These are phyloP conservation scores for Calidris pygmaea DNA, from an alignment of 2,113 vertebrate species.

Conservation along the genomic window DNA sequence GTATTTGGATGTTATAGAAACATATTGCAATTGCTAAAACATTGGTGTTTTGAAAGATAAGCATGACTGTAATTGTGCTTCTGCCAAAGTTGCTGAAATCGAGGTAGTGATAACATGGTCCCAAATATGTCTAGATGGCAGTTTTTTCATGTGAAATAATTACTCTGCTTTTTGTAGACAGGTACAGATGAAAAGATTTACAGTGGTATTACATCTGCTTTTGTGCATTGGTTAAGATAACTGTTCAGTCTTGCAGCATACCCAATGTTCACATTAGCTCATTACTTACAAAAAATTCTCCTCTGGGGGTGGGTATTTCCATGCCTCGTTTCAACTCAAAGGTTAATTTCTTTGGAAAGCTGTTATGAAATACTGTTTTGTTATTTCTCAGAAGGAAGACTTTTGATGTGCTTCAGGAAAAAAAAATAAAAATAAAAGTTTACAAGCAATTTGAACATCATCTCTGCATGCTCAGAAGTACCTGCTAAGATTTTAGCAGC, in stretches of 20 bases:
- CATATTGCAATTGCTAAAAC: background rate
- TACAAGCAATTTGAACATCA: background rate
- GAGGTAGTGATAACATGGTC: background rate
- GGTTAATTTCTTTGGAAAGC: constrained; percentile 47
- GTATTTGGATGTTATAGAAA: background rate
- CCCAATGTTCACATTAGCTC: background rate
- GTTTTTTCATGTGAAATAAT: background rate
- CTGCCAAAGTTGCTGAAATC: background rate
- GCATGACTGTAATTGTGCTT: background rate
- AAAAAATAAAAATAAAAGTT: background rate
- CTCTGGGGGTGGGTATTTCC: background rate
- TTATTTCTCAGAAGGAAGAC: background rate
- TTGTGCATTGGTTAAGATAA: background rate
- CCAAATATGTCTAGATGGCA: background rate
- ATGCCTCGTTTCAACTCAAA: background rate
- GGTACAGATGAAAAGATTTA: background rate
- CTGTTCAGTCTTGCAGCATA: background rate
- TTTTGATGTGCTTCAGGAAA: background rate
- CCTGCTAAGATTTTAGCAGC: background rate
- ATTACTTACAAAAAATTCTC: background rate
- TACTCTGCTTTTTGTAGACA: background rate
- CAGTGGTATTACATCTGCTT: background rate
- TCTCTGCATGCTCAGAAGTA: background rate
- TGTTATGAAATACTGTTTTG: background rate
- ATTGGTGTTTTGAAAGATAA: background rate